Evolutionary conservation across 1,140 invertebrate species (phyloP), one percentile per base, ranked within the genome.

Genomic region (Nixonia krombeini): DNA sequence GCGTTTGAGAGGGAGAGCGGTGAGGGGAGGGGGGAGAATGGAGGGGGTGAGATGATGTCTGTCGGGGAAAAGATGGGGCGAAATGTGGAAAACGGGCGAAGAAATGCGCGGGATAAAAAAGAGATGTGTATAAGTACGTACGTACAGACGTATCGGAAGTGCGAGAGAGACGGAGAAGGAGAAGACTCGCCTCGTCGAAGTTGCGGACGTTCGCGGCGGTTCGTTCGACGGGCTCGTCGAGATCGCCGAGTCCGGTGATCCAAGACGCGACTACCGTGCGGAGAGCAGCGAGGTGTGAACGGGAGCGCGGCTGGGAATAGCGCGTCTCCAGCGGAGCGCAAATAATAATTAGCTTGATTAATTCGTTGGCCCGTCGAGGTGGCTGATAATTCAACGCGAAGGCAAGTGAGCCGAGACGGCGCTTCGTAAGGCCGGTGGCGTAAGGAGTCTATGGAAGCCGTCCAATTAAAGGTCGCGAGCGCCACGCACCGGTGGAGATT

Each of bases 281-380:
- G 9, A 31, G 65, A n/a, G 58, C 51, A 71, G 26, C 58, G 58
- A 68, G 58, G 58, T 52, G 58, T 67, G 52, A 68, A 71, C 29
- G 41, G 18, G 46, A 29, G 25, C 45, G 52, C 45, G 44, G 35
- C 37, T 61, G 50, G 31, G 42, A 21, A 46, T 57, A 58, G 40
- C 26, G 17, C 18, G 25, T 47, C 13, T 42, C 50, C 62, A 70
- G 45, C 57, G 65, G 45, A 58, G 59, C 74, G 69, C 70, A 73
- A 74, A 72, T 67, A 73, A 74, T 71, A 80, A 80, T 81, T 79
- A 79, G 55, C 71, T 71, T 74, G 76, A 80, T 80, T 76, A 78
- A 82, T 80, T 73, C 66, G 67, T 70, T 62, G 59, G 28, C 28
- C 28, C 31, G 13, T 9, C 62, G 51, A 59, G 63, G 53, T 65